Conservation (phyloP, 92 coral and sea anemone species). For the Phenganax marumi region DNA sequence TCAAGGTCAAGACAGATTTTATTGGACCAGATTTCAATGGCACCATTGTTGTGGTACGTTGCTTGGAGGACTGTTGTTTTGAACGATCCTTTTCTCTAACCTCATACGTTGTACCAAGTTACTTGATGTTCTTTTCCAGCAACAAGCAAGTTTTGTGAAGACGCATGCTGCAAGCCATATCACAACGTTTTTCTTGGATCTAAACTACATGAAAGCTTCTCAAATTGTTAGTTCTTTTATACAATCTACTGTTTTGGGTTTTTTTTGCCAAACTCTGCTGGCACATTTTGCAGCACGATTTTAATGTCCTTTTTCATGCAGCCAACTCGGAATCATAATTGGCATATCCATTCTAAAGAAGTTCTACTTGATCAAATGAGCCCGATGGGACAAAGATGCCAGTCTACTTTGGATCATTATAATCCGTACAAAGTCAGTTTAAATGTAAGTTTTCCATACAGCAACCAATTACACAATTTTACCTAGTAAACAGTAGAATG, state of each 20-base stretch:
- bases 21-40: constrained; percentile 75
- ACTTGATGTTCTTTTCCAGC: not conserved
- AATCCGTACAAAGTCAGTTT: constrained; percentile 76
- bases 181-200: constrained; percentile 34
- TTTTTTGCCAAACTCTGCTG: not conserved
- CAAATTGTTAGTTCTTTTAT: constrained; percentile 1
- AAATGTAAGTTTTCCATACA: constrained; percentile 45
- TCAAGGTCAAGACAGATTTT: constrained; percentile 60
- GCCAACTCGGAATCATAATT: constrained; percentile 66
- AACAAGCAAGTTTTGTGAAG: constrained; percentile 39
- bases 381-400: constrained; percentile 61
- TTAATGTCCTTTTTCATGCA: constrained; percentile 21
- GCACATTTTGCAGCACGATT: not conserved
- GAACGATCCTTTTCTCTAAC: not conserved
- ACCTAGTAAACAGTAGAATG: not conserved
- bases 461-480: not conserved
- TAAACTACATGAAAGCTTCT: not conserved
- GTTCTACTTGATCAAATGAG: constrained; percentile 66
- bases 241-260: not conserved
- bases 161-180: constrained; percentile 26
- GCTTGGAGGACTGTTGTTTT: not conserved
- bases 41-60: constrained; percentile 69
- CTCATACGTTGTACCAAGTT: too few relatives aligned
- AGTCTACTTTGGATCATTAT: constrained; percentile 68
- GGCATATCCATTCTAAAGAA: constrained; percentile 82